Conservation (phyloP, 2,113 vertebrate species). For the Raja brachyura region DNA sequence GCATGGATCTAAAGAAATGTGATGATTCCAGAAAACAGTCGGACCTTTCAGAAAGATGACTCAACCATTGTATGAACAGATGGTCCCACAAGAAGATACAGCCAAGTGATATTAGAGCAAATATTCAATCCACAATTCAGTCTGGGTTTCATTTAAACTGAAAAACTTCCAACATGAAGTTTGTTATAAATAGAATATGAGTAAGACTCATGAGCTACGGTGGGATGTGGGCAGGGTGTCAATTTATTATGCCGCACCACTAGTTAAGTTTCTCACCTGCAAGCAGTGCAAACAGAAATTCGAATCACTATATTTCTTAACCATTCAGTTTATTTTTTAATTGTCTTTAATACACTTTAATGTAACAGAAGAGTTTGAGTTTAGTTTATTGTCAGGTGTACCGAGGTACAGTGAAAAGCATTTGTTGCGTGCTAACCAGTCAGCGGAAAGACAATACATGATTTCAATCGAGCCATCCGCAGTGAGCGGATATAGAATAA, state of each 20-base stretch:
- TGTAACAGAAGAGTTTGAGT: background rate
- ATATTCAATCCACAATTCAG: background rate
- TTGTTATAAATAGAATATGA: background rate
- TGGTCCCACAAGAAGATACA: background rate
- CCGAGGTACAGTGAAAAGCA: no score
- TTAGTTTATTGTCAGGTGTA: no score
- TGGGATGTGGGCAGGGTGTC: background rate
- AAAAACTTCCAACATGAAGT: background rate
- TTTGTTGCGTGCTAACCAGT: no score
- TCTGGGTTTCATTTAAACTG: background rate
- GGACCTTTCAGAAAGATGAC: slow-evolving; percentile 7
- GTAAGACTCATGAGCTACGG: background rate
- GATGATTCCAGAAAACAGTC: slow-evolving; percentile 17
- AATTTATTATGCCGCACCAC: background rate
- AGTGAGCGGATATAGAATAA: no score
- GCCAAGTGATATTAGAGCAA: background rate
- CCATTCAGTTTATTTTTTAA: slow-evolving; percentile 5
- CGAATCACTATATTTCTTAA: background rate
- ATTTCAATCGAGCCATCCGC: no score
- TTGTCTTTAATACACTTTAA: background rate
- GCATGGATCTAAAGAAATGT: background rate
- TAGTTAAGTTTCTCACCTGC: background rate
- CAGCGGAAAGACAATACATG: no score
- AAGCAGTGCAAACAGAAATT: background rate
- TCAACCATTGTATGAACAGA: slow-evolving; percentile 9